Percentiles rank a stretch among this genome's conserved stretches.
Evolutionary conservation across 2,888 invertebrate genomes (phyloP).

Genomic region (Chaitophorus viminalis): DNA sequence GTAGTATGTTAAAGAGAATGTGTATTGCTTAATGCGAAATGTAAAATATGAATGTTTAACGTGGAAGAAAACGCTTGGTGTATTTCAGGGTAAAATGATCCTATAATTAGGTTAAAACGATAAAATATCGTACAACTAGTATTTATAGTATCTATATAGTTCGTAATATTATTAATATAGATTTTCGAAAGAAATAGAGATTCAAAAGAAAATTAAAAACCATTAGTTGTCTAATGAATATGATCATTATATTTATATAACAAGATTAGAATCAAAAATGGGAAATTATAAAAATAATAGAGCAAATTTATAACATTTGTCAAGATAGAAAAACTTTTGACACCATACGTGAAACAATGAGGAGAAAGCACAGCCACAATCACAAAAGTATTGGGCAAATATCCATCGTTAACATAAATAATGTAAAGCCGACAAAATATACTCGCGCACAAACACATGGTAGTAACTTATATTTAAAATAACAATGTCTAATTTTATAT

Average conservation of each 20-base stretch:
- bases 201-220: no score
- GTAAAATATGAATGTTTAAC: conserved; percentile 33
- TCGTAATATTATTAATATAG: background rate
- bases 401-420: no score
- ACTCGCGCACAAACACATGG: no score
- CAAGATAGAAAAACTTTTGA: no score
- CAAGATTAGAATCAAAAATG: background rate
- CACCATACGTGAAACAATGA: no score
- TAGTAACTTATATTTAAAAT: no score
- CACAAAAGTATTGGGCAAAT: no score
- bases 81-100: conserved; percentile 16
- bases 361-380: no score
- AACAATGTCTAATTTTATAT: no score
- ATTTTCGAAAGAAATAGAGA: background rate
- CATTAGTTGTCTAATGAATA: background rate
- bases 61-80: conserved; percentile 7
- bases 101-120: conserved; percentile 26
- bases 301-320: no score
- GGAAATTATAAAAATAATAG: no score
- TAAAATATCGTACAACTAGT: background rate
- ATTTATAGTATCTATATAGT: background rate
- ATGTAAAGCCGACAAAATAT: no score
- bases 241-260: background rate
- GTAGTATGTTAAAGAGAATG: background rate
- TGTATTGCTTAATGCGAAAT: background rate